Percentiles rank a stretch among this genome's conserved stretches.
phyloP scores from a whole-genome alignment of 1,140 invertebrate species.

The Goniozus legneri region DNA sequence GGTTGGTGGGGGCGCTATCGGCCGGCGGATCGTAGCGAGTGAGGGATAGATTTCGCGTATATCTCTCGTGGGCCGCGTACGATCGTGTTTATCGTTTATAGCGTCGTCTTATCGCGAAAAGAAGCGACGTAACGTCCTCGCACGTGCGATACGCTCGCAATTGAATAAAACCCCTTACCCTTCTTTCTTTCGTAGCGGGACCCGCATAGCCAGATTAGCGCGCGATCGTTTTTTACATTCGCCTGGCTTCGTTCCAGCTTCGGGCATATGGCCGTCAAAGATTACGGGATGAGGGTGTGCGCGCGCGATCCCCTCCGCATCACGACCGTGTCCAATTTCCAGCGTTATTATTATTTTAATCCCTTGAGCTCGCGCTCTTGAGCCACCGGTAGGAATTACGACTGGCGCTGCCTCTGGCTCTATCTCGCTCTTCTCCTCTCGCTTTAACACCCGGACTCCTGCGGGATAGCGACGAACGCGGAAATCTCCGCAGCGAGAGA shows the following conservation, averaged over 20 bases:
- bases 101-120: no score
- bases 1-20: background rate
- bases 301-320: constrained; percentile 12
- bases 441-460: no score
- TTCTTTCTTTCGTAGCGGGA: background rate
- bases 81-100: no score
- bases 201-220: constrained; percentile 41
- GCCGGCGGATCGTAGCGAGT: no score
- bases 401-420: no score
- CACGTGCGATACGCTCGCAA: constrained; percentile 20
- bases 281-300: constrained; percentile 26
- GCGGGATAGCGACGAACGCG: no score
- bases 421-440: no score
- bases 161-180: constrained; percentile 39
- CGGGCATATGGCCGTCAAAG: constrained; percentile 26
- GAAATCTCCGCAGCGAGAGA: no score
- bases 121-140: constrained; percentile 5
- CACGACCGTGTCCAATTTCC: constrained; percentile 43
- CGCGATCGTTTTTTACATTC: constrained; percentile 36
- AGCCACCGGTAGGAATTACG: constrained; percentile 7
- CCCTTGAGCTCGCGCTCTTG: constrained; percentile 29
- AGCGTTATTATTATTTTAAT: constrained; percentile 49
- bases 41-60: no score
- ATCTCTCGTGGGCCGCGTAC: no score
- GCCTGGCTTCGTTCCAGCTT: constrained; percentile 39